Percentiles rank a stretch among this genome's conserved stretches.
These are phyloP conservation scores for Bolborhynchus lineola DNA, from an alignment of 2,113 vertebrate genomes.

Conservation along the genomic window DNA sequence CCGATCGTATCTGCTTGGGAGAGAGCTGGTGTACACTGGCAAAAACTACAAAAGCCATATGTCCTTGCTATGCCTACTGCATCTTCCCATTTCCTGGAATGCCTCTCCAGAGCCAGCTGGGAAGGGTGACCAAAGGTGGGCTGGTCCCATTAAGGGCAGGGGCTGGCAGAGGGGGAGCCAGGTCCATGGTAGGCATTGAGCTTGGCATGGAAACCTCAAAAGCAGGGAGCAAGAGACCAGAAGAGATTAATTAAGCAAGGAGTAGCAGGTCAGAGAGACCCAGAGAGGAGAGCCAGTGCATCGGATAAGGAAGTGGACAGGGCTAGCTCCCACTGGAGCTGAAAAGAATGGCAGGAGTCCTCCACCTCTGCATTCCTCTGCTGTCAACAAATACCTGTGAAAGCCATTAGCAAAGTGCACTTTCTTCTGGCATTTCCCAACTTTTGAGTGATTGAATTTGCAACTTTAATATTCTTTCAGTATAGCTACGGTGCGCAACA, in stretches of 20 bases:
- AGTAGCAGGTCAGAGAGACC: background rate
- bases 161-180: background rate
- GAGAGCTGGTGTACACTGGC: background rate
- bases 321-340: fast-evolving
- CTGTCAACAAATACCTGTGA: background rate
- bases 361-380: background rate
- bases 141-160: fast-evolving
- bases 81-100: background rate
- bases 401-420: background rate
- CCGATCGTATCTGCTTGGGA: background rate
- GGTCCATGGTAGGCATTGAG: fast-evolving
- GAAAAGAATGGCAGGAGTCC: background rate
- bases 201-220: background rate
- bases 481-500: background rate
- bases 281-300: background rate
- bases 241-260: background rate
- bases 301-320: background rate
- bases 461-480: background rate
- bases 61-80: background rate
- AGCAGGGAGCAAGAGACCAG: background rate
- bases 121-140: background rate
- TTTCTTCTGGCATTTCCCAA: background rate
- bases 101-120: background rate
- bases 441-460: background rate
- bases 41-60: background rate